phyloP scores from a whole-genome alignment of 2,888 invertebrate genomes.

The Opisthograptis luteolata region DNA sequence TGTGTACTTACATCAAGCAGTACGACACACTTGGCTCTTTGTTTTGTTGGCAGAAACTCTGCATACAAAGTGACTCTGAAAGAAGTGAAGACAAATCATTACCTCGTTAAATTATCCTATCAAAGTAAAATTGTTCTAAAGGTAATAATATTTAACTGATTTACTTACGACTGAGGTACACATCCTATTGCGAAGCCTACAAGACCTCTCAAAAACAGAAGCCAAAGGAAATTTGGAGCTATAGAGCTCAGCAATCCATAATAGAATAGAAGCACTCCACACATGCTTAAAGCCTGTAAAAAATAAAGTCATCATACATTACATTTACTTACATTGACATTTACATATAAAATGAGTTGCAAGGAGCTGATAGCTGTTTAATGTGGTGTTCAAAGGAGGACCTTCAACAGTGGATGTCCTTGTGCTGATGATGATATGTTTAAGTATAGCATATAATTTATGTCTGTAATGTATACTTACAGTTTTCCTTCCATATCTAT shows the following conservation, averaged over 20 bases:
- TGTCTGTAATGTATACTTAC: constrained; percentile 78
- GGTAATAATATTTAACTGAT: no score
- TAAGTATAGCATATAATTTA: neutral
- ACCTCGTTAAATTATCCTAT: no score
- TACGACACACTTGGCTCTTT: constrained; percentile 97
- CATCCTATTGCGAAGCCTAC: constrained; percentile 99
- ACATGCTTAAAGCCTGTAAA: constrained; percentile 92
- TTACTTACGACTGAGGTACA: constrained; percentile 97
- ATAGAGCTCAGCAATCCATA: constrained; percentile 96
- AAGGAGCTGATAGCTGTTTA: no score
- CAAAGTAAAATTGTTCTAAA: no score
- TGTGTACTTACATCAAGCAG: constrained; percentile 92
- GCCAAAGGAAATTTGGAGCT: constrained; percentile 96
- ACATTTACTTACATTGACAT: no score
- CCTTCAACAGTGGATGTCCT: no score
- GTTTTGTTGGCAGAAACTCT: constrained; percentile 96
- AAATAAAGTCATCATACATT: no score
- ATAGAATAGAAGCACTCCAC: constrained; percentile 95
- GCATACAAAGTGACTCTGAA: constrained; percentile 96
- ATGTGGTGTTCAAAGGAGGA: no score
- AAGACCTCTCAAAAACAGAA: constrained; percentile 94
- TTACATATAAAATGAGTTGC: no score
- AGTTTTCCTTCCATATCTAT: constrained; percentile 95
- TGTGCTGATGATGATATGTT: no score
- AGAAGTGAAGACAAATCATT: no score